Evolutionary conservation across 2,888 invertebrate genomes (phyloP).

Genomic region (Macropis europaea): DNA sequence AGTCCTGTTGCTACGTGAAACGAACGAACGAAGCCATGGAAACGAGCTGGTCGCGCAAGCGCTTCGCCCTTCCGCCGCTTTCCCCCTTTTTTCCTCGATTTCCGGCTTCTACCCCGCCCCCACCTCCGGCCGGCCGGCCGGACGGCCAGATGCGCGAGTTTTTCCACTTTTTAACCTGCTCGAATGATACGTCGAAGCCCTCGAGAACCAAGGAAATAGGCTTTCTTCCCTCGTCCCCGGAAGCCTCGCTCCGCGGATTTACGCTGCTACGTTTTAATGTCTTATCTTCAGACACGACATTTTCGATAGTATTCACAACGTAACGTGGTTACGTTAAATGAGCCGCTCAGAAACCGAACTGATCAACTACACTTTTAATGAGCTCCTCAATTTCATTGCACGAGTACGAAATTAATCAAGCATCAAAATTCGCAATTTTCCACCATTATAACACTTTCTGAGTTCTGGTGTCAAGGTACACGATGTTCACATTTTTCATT

Average conservation of each 20-base stretch:
- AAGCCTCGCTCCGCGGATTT: constrained; percentile 8
- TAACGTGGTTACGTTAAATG: too few species aligned
- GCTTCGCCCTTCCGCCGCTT: constrained; percentile 49
- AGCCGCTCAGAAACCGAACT: too few species aligned
- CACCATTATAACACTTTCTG: too few species aligned
- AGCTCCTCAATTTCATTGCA: too few species aligned
- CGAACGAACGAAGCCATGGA: constrained; percentile 68
- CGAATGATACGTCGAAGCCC: background rate
- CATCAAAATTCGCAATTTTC: too few species aligned
- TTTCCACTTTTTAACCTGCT: constrained; percentile 33
- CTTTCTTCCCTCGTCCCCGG: background rate
- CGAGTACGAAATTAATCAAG: too few species aligned
- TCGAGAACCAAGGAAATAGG: background rate
- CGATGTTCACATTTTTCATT: too few species aligned
- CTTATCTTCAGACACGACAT: too few species aligned
- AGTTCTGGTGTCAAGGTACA: too few species aligned
- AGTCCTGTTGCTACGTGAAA: constrained; percentile 71
- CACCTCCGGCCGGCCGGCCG: background rate
- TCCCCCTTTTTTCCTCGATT: constrained; percentile 58
- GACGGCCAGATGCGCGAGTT: constrained; percentile 38
- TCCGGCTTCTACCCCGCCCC: constrained; percentile 30
- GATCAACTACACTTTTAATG: too few species aligned
- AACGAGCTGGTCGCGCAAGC: constrained; percentile 64
- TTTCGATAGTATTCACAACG: too few species aligned
- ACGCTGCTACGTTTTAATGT: background rate